Evolutionary conservation across 2,797 vertebrate species (phyloP).

Genomic region (Morelia viridis): DNA sequence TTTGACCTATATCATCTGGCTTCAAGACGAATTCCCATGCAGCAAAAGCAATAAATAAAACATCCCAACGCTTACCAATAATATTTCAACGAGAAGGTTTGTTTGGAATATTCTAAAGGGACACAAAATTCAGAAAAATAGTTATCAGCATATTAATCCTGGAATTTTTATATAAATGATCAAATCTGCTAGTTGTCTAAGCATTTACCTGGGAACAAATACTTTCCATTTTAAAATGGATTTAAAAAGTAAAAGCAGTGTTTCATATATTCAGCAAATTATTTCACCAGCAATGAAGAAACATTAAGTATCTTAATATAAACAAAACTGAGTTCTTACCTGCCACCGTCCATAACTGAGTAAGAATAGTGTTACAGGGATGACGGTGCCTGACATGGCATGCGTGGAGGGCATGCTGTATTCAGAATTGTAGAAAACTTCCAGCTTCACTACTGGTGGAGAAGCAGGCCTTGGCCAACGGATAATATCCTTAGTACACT

Average conservation of each 20-base stretch:
- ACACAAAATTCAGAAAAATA: not conserved
- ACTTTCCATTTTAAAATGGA: not conserved
- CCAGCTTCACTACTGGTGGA: conserved; percentile 93
- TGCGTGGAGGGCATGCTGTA: conserved; percentile 99
- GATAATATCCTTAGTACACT: conserved; percentile 95
- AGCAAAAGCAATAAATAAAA: conserved; percentile 1
- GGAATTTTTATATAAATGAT: not conserved
- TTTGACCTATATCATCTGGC: not conserved
- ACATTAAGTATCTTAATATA: not conserved
- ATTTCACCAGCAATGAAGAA: not conserved
- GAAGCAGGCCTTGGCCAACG: conserved; percentile 91
- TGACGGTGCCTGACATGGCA: conserved; percentile 96
- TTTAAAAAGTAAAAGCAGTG: not conserved
- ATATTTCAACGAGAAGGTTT: not conserved
- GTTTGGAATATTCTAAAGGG: not conserved
- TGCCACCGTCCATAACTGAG: conserved; percentile 90
- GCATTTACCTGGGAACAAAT: not conserved
- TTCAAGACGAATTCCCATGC: conserved; percentile 11
- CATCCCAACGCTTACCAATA: not conserved
- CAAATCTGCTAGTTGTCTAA: not conserved
- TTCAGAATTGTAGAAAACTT: conserved; percentile 97
- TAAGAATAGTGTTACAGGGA: conserved; percentile 87
- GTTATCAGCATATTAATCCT: not conserved
- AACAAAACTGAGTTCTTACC: conserved; percentile 70
- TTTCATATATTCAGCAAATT: not conserved